Evolutionary conservation across 2,797 vertebrate species (phyloP).

Genomic region (Gambusia yucatana): DNA sequence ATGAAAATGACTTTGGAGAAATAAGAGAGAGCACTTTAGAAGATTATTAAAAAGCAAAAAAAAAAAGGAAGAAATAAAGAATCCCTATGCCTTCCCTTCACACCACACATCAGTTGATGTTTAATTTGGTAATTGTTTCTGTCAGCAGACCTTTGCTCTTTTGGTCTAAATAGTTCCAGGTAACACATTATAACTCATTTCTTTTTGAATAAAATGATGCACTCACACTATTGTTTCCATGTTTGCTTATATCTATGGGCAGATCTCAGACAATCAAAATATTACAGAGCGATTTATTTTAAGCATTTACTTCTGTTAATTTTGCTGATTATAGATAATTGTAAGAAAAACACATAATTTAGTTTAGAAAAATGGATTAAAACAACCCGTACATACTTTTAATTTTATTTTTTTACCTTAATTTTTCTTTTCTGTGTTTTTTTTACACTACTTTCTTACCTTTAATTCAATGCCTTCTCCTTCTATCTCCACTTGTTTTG

Average conservation of each 20-base stretch:
- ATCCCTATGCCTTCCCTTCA: background rate
- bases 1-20: background rate
- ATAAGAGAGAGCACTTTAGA: background rate
- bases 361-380: background rate
- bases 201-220: background rate
- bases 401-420: no score
- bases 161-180: background rate
- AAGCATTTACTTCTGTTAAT: background rate
- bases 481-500: conserved; percentile 80
- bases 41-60: background rate
- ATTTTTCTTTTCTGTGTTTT: no score
- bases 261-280: background rate
- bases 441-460: conserved; percentile 69
- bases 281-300: background rate
- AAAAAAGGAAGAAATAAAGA: background rate
- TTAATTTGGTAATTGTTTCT: background rate
- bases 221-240: background rate
- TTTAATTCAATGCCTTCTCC: conserved; percentile 88
- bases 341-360: background rate
- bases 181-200: background rate
- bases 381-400: background rate
- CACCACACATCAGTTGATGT: background rate
- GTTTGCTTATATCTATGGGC: background rate
- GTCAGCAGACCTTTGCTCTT: background rate
- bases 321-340: background rate